phyloP scores from a whole-genome alignment of 2,888 invertebrate genomes.

The Rhynchonema sp. region DNA sequence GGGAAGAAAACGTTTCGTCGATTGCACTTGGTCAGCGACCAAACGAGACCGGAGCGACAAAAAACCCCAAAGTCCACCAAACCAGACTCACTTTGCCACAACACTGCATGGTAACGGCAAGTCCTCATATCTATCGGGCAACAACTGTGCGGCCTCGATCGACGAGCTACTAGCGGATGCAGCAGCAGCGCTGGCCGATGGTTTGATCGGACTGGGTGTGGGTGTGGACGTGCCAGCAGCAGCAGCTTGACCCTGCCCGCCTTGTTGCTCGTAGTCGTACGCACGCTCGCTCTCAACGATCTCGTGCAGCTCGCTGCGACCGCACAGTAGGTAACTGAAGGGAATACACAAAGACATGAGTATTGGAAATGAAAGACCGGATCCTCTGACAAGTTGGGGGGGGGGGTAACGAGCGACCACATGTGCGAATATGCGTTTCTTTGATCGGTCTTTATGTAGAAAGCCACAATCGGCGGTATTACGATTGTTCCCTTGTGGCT shows the following conservation, averaged over 20 bases:
- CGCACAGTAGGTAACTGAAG: constrained; percentile 30
- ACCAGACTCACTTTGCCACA: not conserved
- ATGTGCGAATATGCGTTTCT: no score
- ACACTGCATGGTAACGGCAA: not conserved
- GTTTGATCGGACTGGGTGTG: not conserved
- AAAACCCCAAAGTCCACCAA: no score
- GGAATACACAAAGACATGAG: no score
- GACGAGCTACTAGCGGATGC: not conserved
- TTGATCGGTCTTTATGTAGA: no score
- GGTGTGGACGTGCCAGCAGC: not conserved
- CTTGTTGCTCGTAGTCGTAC: not conserved
- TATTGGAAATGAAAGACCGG: no score
- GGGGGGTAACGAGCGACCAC: no score
- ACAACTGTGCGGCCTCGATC: not conserved
- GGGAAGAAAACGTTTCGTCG: no score
- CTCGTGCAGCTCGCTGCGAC: constrained; percentile 14
- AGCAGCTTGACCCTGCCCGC: not conserved
- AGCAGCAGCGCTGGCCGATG: not conserved
- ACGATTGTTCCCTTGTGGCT: no score
- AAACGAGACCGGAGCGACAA: no score
- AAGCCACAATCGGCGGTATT: no score
- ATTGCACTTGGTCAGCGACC: no score
- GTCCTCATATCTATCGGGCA: not conserved
- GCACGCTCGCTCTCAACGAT: constrained; percentile 1
- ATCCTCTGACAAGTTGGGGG: no score